Base-by-base conservation (phyloP, 1,140 invertebrate species). In the Drosophila pseudoananassae region DNA sequence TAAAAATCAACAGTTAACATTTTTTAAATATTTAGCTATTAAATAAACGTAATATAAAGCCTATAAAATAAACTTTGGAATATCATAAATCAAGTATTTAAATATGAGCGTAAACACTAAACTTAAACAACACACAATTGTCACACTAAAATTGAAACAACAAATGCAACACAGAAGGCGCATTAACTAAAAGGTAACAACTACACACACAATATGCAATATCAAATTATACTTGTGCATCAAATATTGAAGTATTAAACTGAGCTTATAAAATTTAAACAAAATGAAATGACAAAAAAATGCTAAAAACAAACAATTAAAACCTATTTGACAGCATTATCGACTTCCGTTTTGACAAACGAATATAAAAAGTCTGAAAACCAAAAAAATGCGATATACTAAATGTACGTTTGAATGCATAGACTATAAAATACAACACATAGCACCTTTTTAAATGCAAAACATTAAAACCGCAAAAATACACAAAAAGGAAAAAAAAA, bases 1-100 rank as follows among this genome's bases (percentile, higher is more conserved):
- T 92, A 92, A 85, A 85, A 93, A 92, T 90, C 92, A 93, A 92
- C 91, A 83, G 90, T 93, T 93, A 93, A 93, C 92, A 92, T 93
- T 93, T 93, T 92, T 92, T 93, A 93, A 93, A 93, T 92, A 91
- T 91, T 92, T 93, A 93, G 92, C 92, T 92, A 92, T 92, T 92
- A 93, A 92, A 91, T 76, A 83, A 78, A 90, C 53, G 59, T 85
- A 84, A 78, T 63, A 57, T 77, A 90, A 90, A 91, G 91, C 88
- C 92, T 92, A 93, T 92, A 92, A 89, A 92, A 87, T 92, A 78
- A 64, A 85, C 50, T 43, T 43, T 36, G 46, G 40, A 82, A 76
- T 83, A 90, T 81, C 77, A 85, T 78, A 89, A 84, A 85, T 66
- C 54, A 71, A 76, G 72, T 76, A 65, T 81, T 40, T 56, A 69